phyloP scores from a whole-genome alignment of 2,888 invertebrate genomes.

The Chesias legatella region DNA sequence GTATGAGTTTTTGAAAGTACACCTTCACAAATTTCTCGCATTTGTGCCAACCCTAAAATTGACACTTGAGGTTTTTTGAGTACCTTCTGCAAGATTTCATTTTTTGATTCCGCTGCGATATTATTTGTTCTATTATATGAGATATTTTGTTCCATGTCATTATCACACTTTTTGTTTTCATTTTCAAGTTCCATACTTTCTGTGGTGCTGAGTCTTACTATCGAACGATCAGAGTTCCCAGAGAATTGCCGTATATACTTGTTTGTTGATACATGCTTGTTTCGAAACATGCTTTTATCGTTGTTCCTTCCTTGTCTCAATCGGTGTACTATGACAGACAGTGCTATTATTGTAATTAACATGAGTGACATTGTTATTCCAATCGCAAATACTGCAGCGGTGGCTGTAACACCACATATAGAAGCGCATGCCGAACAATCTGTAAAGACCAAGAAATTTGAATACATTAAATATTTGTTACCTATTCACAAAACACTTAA shows the following conservation, averaged over 20 bases:
- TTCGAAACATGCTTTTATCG: slow-evolving; percentile 1
- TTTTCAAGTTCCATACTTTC: slow-evolving; percentile 6
- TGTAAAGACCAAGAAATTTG: slow-evolving; percentile 4
- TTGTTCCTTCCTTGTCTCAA: not conserved
- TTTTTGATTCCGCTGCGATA: not conserved
- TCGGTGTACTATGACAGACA: slow-evolving; percentile 5
- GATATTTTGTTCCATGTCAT: not conserved
- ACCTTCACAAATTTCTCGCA: slow-evolving; percentile 35
- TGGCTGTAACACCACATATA: not conserved
- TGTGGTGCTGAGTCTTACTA: not conserved
- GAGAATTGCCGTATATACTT: slow-evolving; percentile 9
- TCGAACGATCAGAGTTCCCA: not conserved
- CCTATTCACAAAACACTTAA: no score
- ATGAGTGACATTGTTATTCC: slow-evolving; percentile 1
- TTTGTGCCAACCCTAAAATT: slow-evolving; percentile 29
- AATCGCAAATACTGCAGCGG: slow-evolving; percentile 1
- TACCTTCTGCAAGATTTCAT: slow-evolving; percentile 6
- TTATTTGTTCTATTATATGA: no score
- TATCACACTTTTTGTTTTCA: slow-evolving; percentile 1
- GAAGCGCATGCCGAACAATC: slow-evolving; percentile 15
- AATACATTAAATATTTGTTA: no score
- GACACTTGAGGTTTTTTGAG: slow-evolving; percentile 2
- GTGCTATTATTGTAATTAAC: slow-evolving; percentile 5
- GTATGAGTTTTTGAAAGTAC: slow-evolving; percentile 32
- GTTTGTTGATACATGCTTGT: slow-evolving; percentile 5